These are phyloP conservation scores for Garrulus glandarius DNA, from an alignment of 2,797 vertebrate species.

Conservation along the genomic window DNA sequence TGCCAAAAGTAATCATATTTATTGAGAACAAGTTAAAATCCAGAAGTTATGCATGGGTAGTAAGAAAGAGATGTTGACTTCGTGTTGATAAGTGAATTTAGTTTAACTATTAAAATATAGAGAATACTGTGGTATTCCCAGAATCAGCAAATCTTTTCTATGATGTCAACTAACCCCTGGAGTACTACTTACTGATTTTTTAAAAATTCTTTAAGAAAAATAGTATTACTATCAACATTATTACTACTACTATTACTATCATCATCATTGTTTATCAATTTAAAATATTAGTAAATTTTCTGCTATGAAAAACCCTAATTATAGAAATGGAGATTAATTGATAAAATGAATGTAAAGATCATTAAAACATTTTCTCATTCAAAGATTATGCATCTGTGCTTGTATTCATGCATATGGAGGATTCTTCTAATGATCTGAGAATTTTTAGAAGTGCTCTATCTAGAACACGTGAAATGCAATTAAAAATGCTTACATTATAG, in stretches of 20 bases:
- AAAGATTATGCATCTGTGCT: not conserved
- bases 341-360: not conserved
- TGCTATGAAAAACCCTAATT: not conserved
- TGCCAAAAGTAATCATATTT: conserved; percentile 12
- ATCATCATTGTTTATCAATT: not conserved
- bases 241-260: not conserved
- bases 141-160: not conserved
- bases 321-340: conserved; percentile 11
- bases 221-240: not conserved
- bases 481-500: not conserved
- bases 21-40: not conserved
- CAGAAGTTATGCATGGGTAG: not conserved
- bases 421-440: not conserved
- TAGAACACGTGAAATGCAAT: not conserved
- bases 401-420: not conserved
- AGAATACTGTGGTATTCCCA: not conserved
- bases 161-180: not conserved
- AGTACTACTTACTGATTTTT: not conserved
- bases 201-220: not conserved
- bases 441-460: not conserved
- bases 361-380: not conserved
- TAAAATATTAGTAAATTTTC: not conserved
- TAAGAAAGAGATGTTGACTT: not conserved
- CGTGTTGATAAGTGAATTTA: not conserved
- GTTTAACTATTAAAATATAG: not conserved